phyloP scores from a whole-genome alignment of 2,888 invertebrate species.

The Pemphredon lugubris region DNA sequence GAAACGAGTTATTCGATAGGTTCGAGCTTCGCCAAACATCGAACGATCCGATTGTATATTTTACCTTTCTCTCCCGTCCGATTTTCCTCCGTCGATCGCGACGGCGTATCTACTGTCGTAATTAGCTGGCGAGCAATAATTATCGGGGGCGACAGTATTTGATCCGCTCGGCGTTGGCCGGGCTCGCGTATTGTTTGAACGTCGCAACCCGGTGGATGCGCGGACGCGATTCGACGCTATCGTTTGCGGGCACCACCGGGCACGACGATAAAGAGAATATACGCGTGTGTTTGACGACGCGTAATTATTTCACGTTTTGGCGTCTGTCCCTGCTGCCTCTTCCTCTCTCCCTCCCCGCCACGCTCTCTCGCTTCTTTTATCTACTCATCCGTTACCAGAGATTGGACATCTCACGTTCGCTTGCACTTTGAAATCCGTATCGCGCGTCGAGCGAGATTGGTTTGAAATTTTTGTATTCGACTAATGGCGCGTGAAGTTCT shows the following conservation, averaged over 20 bases:
- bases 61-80: conserved; percentile 27
- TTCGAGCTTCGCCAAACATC: conserved; percentile 51
- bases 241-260: conserved; percentile 20
- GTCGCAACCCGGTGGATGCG: not conserved
- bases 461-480: no score
- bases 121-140: conserved; percentile 43
- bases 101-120: conserved; percentile 35
- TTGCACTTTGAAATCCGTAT: no score
- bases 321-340: conserved; percentile 12
- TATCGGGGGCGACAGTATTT: conserved; percentile 27
- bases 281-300: conserved; percentile 63
- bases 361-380: no score
- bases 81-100: not conserved
- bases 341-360: no score
- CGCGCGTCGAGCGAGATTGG: no score
- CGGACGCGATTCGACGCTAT: not conserved
- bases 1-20: conserved; percentile 52
- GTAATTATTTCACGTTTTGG: conserved; percentile 66
- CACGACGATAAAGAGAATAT: conserved; percentile 58
- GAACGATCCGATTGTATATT: conserved; percentile 41
- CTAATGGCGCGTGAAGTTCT: no score
- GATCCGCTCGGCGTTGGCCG: not conserved
- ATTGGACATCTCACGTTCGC: no score
- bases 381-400: no score
- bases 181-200: conserved; percentile 15